Conservation (phyloP, 2,888 invertebrate genomes). For the Lacanobia wlatinum region DNA sequence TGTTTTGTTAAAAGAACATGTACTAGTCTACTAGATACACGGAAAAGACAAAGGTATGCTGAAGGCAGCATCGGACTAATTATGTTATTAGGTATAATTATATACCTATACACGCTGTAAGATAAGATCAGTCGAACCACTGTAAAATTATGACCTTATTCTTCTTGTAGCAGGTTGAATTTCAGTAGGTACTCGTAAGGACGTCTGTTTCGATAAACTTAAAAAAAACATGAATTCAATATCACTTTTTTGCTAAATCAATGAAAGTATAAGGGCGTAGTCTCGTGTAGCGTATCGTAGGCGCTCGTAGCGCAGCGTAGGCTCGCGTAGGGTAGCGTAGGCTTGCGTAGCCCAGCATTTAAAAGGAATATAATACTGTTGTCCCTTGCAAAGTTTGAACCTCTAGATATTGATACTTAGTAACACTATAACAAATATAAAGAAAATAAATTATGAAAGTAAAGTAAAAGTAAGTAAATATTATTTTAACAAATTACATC, state of each 20-base stretch:
- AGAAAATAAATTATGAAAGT: slow-evolving; percentile 2
- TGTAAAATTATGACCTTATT: neutral
- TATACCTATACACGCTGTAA: neutral
- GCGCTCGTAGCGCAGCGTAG: neutral
- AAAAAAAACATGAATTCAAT: neutral
- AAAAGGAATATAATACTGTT: neutral
- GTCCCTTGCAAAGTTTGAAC: neutral
- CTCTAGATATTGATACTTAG: too few species aligned
- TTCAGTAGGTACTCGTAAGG: neutral
- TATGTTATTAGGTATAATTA: slow-evolving; percentile 21
- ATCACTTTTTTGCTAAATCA: neutral
- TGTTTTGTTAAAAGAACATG: slow-evolving; percentile 36
- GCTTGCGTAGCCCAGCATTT: neutral
- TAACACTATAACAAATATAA: neutral
- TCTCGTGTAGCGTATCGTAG: neutral
- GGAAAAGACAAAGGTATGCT: slow-evolving; percentile 39
- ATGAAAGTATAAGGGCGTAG: neutral
- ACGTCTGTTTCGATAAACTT: neutral
- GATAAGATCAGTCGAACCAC: neutral
- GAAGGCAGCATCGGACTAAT: slow-evolving; percentile 35
- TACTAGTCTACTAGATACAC: slow-evolving; percentile 18
- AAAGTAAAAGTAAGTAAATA: too few species aligned
- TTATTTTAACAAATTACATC: neutral
- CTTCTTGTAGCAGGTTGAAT: neutral
- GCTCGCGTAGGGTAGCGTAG: neutral